Evolutionary conservation across 2,888 invertebrate genomes (phyloP).

Genomic region (Pterostichus madidus): DNA sequence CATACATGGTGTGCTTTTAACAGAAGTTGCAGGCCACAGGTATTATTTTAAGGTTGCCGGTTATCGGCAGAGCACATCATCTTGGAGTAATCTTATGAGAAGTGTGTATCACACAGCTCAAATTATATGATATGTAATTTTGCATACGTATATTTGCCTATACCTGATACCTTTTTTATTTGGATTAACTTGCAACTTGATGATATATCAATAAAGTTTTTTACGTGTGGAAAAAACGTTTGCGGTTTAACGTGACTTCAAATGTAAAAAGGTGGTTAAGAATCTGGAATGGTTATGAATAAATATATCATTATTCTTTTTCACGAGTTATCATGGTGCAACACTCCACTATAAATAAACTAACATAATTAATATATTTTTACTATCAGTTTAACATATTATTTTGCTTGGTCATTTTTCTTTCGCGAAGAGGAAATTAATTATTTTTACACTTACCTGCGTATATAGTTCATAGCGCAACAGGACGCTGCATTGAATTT

Average conservation of each 20-base stretch:
- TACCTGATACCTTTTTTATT: slow-evolving; percentile 49
- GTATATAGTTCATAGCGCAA: background rate
- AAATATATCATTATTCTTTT: slow-evolving; percentile 28
- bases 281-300: slow-evolving; percentile 18
- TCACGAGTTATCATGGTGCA: background rate
- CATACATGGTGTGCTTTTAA: slow-evolving; percentile 58
- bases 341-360: background rate
- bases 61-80: slow-evolving; percentile 55
- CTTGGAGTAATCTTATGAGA: slow-evolving; percentile 13
- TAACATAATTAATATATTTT: slow-evolving; percentile 10
- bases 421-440: background rate
- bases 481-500: too few species aligned
- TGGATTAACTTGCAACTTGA: slow-evolving; percentile 48
- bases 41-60: slow-evolving; percentile 58
- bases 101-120: slow-evolving; percentile 55
- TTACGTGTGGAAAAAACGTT: slow-evolving; percentile 8
- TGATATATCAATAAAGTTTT: slow-evolving; percentile 47
- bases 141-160: slow-evolving; percentile 41
- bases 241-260: slow-evolving; percentile 33
- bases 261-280: slow-evolving; percentile 35
- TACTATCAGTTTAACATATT: slow-evolving; percentile 7
- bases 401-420: background rate
- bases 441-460: background rate
- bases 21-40: slow-evolving; percentile 54
- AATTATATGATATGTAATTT: slow-evolving; percentile 45